Conservation (phyloP, 2,113 vertebrate species). For the Pungitius pungitius region DNA sequence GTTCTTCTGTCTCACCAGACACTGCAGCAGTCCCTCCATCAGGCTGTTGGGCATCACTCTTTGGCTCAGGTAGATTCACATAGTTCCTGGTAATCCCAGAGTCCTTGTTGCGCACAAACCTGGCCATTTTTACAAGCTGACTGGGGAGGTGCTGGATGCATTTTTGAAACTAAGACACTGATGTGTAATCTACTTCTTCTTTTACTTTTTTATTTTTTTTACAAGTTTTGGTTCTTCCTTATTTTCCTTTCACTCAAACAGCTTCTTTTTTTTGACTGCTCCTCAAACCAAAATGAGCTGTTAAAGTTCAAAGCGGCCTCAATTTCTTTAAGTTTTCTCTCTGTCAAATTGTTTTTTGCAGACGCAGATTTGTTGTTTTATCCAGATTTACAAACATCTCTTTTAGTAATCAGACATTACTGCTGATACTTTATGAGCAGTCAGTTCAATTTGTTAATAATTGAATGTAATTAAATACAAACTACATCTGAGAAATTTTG, state of each 20-base stretch:
- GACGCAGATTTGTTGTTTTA: no score
- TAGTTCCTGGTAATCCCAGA: constrained; percentile 25
- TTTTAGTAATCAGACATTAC: no score
- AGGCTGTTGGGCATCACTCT: not conserved
- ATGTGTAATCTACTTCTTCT: constrained; percentile 11
- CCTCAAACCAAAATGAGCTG: not conserved
- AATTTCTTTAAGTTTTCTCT: no score
- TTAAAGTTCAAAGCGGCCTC: not conserved
- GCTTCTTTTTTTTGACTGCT: not conserved
- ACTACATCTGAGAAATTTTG: not conserved
- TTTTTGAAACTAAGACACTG: not conserved
- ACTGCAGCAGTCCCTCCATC: not conserved
- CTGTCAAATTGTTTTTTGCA: no score
- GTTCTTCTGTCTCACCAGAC: constrained; percentile 24
- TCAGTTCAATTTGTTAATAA: not conserved
- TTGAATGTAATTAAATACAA: not conserved
- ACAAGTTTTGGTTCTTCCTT: not conserved
- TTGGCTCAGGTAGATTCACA: not conserved
- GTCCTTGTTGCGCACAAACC: not conserved
- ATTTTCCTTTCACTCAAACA: not conserved
- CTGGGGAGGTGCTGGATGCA: no score
- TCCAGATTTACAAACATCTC: no score
- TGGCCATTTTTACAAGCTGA: not conserved
- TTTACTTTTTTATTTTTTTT: not conserved
- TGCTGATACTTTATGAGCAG: not conserved